Conservation (phyloP, 2,797 vertebrate genomes). For the Allobates femoralis region DNA sequence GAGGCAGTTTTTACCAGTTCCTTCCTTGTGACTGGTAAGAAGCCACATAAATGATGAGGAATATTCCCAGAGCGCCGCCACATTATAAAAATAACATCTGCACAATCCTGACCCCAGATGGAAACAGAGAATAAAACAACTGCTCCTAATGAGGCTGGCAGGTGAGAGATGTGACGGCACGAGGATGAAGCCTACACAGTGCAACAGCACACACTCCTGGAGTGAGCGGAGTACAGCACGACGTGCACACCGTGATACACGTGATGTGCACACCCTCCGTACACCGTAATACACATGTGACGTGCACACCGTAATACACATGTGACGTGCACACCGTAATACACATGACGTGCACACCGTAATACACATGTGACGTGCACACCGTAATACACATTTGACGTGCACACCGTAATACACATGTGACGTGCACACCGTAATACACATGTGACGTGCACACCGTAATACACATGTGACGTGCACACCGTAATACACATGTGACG, state of each 20-base stretch:
- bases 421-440: too few species aligned
- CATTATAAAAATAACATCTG: slow-evolving; percentile 62
- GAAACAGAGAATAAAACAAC: slow-evolving; percentile 57
- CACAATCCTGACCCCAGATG: slow-evolving; percentile 61
- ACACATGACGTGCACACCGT: too few species aligned
- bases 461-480: too few species aligned
- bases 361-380: too few species aligned
- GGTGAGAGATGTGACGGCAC: slow-evolving; percentile 17
- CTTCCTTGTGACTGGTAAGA: slow-evolving; percentile 41
- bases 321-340: too few species aligned
- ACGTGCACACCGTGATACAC: too few species aligned
- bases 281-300: too few species aligned
- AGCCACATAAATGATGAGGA: slow-evolving; percentile 41
- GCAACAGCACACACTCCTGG: neutral
- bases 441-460: too few species aligned
- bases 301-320: too few species aligned
- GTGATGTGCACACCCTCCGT: too few species aligned
- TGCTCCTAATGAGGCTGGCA: slow-evolving; percentile 56
- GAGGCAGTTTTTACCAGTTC: slow-evolving; percentile 40
- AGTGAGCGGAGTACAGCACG: neutral
- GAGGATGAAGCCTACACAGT: neutral
- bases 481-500: too few species aligned
- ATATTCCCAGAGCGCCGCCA: slow-evolving; percentile 53
- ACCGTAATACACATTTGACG: too few species aligned
- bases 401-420: neutral